Conservation (phyloP, 2,113 vertebrate genomes). For the Capreolus pygargus region DNA sequence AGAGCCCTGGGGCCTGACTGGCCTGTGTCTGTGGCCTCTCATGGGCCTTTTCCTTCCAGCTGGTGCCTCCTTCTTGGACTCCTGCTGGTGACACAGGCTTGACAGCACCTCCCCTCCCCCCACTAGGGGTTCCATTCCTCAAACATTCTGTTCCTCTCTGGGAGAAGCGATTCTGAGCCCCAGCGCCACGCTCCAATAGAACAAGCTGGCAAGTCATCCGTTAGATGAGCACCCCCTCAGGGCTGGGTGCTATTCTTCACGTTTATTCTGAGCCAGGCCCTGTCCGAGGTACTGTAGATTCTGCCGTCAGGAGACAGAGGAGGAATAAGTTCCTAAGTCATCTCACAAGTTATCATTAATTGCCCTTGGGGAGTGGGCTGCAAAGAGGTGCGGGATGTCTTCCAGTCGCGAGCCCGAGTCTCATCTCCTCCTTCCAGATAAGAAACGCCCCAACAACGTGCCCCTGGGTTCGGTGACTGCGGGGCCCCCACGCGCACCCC, state of each 20-base stretch:
- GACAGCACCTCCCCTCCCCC: background rate
- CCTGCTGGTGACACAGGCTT: background rate
- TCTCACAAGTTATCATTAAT: background rate
- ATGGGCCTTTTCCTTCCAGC: background rate
- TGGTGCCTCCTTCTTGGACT: background rate
- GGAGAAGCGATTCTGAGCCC: background rate
- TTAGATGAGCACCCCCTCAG: background rate
- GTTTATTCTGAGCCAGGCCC: background rate
- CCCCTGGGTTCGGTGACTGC: conserved; percentile 54
- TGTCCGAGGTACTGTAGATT: background rate
- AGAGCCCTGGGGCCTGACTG: background rate
- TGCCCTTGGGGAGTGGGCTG: background rate
- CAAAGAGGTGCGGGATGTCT: background rate
- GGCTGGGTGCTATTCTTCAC: background rate
- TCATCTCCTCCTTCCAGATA: conserved; percentile 68
- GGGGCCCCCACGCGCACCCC: conserved; percentile 70
- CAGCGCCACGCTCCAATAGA: background rate
- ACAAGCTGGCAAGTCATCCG: background rate
- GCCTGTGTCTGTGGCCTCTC: background rate
- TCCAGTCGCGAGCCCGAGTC: background rate
- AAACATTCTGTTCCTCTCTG: background rate
- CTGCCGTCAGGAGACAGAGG: background rate
- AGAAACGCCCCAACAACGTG: conserved; percentile 74
- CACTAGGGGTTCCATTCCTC: background rate
- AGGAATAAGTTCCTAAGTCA: background rate